Conservation (phyloP, 2,113 vertebrate species). For the Rhodinocichla rosea region DNA sequence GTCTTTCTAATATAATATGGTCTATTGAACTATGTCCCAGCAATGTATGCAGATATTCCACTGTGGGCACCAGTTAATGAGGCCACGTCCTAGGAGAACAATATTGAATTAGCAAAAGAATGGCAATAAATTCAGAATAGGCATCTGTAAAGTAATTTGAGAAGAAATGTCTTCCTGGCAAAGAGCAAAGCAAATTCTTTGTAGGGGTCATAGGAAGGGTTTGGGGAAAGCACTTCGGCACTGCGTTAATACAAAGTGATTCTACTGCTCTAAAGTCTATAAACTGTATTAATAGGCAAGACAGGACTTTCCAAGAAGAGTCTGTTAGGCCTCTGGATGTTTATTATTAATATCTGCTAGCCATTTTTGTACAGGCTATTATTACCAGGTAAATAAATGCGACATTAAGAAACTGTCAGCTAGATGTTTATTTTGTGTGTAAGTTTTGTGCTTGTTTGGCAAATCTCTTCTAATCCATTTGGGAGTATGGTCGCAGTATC, state of each 20-base stretch:
- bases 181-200: background rate
- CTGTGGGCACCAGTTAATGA: background rate
- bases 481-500: background rate
- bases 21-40: background rate
- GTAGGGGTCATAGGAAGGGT: background rate
- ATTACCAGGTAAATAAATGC: background rate
- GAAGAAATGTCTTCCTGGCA: constrained; percentile 4
- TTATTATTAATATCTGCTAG: background rate
- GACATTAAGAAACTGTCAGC: background rate
- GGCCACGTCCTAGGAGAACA: background rate
- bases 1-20: background rate
- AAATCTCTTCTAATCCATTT: background rate
- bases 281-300: background rate
- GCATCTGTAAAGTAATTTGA: background rate
- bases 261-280: background rate
- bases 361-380: background rate
- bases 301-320: background rate
- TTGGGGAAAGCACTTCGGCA: background rate
- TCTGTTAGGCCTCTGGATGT: background rate
- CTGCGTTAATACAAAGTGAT: background rate
- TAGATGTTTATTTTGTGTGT: background rate
- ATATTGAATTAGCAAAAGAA: constrained; percentile 15
- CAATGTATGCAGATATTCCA: background rate
- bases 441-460: background rate
- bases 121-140: constrained; percentile 19